Conservation (phyloP, 1,140 invertebrate species). For the Sesamia nonagrioides region DNA sequence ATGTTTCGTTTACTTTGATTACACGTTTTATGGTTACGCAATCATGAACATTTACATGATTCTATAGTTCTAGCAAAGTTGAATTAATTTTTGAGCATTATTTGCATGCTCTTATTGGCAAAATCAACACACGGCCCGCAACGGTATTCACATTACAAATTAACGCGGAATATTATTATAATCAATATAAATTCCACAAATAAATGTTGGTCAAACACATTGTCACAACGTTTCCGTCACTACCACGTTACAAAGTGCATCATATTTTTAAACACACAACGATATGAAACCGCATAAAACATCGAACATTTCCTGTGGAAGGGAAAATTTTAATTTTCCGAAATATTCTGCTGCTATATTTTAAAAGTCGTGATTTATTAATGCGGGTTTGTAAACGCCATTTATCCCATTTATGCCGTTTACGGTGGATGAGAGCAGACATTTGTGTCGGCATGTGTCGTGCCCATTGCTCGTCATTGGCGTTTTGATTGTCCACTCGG, state of each 20-base stretch:
- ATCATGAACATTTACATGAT: not conserved
- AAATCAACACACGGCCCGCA: not conserved
- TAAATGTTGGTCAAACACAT: slow-evolving; percentile 42
- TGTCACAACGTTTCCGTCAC: slow-evolving; percentile 45
- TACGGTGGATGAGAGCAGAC: slow-evolving; percentile 62
- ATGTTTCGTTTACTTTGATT: not conserved
- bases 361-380: slow-evolving; percentile 81
- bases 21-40: not conserved
- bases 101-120: not conserved
- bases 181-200: slow-evolving; percentile 25
- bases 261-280: slow-evolving; percentile 66
- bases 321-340: slow-evolving; percentile 77
- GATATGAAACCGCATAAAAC: slow-evolving; percentile 78
- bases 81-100: not conserved
- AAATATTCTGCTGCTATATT: slow-evolving; percentile 76
- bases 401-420: slow-evolving; percentile 65
- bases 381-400: slow-evolving; percentile 68
- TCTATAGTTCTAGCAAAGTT: slow-evolving; percentile 1
- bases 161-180: slow-evolving; percentile 21
- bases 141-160: slow-evolving; percentile 10
- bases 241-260: slow-evolving; percentile 63
- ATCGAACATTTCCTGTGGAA: slow-evolving; percentile 73
- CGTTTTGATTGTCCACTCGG: slow-evolving; percentile 61
- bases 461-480: slow-evolving; percentile 62
- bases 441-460: slow-evolving; percentile 62